Base-by-base conservation (phyloP, 2,797 vertebrate genomes). In the Natrix natrix region DNA sequence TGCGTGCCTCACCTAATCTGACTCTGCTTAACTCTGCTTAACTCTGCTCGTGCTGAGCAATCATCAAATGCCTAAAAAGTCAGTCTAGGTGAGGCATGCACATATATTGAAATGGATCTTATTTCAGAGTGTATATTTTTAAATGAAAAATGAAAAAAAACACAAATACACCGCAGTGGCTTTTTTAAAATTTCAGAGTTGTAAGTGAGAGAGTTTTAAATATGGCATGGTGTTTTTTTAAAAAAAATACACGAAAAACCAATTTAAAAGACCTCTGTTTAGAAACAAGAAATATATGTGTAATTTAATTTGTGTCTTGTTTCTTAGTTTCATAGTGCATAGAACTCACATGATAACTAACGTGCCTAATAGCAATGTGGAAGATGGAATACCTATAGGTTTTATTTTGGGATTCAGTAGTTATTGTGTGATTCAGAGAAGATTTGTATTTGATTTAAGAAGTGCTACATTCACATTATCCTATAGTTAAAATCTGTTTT, bases 161-260 rank as follows among this genome's bases (percentile, higher is more conserved):
- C 96, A 96, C 0, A 97, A 95, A 3, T 97, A 94, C 48, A 3
- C 93, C 0, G 94, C 95, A 48, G 96, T 96, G 97, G 87, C 63
- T 97, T 97, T 94, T 98, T 97, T 91, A 94, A 97, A 88, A 97
- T 91, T 94, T 55, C 89, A 13, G 17, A 54, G 98, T 91, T 98
- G 97, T 94, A 96, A 94, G 22, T 97, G 97, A 92, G 97, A 98
- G 86, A 95, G 90, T 54, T 98, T 97, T 88, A 96, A 98, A 92
- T 97, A 96, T 91, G 96, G 95, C 97, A 95, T 94, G 83, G 91
- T 93, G 66, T 93, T 61, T 93, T 48, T 59, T 91, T 26, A 74
- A 63, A 83, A 63, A 78, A 88, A 12, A 32, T 3, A 88, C 14
- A 88, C 28, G 20, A 90, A 89, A 91, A 14, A 37, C 32, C 37